Evolutionary conservation across 1,140 invertebrate species (phyloP).

Genomic region (Saxidomus purpurata): DNA sequence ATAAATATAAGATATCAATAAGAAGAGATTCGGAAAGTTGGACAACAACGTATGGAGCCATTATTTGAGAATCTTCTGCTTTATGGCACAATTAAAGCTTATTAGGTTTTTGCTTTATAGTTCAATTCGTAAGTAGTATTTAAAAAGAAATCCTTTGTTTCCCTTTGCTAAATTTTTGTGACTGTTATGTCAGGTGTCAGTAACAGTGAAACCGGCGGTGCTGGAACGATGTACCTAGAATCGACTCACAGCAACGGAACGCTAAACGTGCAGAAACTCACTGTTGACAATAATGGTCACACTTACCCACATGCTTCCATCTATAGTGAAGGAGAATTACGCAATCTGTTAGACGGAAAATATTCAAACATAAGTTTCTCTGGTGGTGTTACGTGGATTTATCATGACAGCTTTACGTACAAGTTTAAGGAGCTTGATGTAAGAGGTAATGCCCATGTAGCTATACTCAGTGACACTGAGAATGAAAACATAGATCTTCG

Average conservation of each 20-base stretch:
- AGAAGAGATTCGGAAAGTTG: too few relatives aligned
- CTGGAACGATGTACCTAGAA: constrained; percentile 78
- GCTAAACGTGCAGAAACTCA: constrained; percentile 66
- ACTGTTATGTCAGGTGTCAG: constrained; percentile 66
- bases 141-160: too few relatives aligned
- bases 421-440: constrained; percentile 75
- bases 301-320: constrained; percentile 71
- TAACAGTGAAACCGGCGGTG: constrained; percentile 77
- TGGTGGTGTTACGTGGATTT: constrained; percentile 80
- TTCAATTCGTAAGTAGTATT: too few relatives aligned
- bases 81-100: too few relatives aligned
- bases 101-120: too few relatives aligned
- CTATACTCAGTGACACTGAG: constrained; percentile 78
- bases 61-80: too few relatives aligned
- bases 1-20: too few relatives aligned
- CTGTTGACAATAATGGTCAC: constrained; percentile 76
- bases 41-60: too few relatives aligned
- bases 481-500: constrained; percentile 67
- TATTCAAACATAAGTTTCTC: constrained; percentile 74
- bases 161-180: too few relatives aligned
- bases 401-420: constrained; percentile 70
- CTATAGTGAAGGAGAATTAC: constrained; percentile 63
- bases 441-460: constrained; percentile 79
- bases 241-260: constrained; percentile 56
- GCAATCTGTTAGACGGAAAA: constrained; percentile 73